phyloP scores from a whole-genome alignment of 1,140 invertebrate genomes.

The Acyrthosiphon pisum region DNA sequence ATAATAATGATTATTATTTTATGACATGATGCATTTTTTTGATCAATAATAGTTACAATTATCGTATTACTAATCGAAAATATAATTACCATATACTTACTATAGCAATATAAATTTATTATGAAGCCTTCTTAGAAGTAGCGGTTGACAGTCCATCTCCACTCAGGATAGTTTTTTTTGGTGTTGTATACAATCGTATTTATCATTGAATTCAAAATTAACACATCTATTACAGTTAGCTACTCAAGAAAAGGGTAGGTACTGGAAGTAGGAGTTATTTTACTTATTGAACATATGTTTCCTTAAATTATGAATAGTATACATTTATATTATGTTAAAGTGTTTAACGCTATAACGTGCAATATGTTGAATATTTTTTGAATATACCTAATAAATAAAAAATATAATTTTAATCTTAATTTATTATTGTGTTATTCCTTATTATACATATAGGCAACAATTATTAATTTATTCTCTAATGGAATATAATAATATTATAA shows the following conservation, averaged over 20 bases:
- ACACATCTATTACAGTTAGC: background rate
- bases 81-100: background rate
- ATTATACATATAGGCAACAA: no score
- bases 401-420: no score
- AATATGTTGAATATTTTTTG: no score
- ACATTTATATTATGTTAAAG: no score
- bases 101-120: no score
- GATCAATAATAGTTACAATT: background rate
- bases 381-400: no score
- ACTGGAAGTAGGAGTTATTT: background rate
- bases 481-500: no score
- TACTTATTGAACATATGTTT: background rate
- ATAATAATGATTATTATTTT: background rate
- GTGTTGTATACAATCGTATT: background rate
- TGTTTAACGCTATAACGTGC: background rate
- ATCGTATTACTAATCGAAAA: background rate
- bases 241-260: background rate
- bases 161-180: background rate
- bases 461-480: no score
- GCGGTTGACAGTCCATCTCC: background rate
- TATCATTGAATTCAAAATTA: background rate
- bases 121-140: background rate
- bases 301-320: background rate
- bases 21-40: background rate
- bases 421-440: no score